A percentile compares a stretch with the other conserved stretches of the same genome.
Evolutionary conservation across 2,113 vertebrate species (phyloP).

Genomic region (Oenanthe oenanthe): DNA sequence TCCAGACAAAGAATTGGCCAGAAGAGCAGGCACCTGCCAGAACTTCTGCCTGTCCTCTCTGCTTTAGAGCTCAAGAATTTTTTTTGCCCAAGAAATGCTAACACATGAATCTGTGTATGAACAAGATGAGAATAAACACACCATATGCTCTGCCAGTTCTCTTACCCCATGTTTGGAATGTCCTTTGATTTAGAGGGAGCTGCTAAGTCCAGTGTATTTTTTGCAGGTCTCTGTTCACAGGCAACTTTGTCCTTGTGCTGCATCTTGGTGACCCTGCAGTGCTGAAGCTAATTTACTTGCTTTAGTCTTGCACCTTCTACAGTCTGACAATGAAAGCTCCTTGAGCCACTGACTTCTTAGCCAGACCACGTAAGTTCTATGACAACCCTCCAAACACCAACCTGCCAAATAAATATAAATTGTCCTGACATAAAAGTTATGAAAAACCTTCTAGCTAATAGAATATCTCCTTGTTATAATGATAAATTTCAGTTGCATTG

Average conservation of each 20-base stretch:
- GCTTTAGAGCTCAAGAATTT: neutral
- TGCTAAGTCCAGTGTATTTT: neutral
- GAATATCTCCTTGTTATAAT: neutral
- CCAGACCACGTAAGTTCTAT: neutral
- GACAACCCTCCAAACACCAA: neutral
- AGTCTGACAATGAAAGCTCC: neutral
- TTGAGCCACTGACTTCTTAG: neutral
- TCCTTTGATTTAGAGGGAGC: neutral
- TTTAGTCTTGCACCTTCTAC: neutral
- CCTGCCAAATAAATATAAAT: neutral
- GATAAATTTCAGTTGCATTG: slow-evolving; percentile 13
- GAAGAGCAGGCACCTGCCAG: neutral
- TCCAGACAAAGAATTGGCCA: neutral
- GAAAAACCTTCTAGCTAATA: neutral
- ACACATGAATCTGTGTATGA: neutral
- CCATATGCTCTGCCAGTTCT: neutral
- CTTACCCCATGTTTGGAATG: neutral
- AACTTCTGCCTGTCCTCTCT: neutral
- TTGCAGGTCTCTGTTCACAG: neutral
- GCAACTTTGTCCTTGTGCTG: neutral
- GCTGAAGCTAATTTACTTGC: neutral
- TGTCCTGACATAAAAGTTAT: neutral
- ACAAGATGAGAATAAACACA: neutral
- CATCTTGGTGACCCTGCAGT: neutral
- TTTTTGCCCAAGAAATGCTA: neutral